Conservation (phyloP, 2,797 vertebrate species). For the Mustela erminea region DNA sequence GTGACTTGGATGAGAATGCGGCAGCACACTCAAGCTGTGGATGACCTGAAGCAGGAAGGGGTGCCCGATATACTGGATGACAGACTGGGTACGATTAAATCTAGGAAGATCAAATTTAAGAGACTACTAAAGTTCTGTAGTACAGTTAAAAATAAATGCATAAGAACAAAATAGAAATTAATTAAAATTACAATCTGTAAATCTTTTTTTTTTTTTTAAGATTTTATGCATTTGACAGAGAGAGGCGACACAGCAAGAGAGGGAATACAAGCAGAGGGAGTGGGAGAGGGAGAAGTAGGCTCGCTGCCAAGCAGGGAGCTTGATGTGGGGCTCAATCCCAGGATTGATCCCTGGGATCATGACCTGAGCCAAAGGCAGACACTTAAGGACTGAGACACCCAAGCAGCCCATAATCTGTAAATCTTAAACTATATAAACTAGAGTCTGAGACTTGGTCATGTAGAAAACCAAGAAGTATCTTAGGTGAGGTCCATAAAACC, state of each 20-base stretch:
- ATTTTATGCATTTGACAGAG: too few relatives aligned
- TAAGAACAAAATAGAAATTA: constrained; percentile 32
- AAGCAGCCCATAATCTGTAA: not conserved
- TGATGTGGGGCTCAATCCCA: too few relatives aligned
- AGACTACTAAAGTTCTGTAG: not conserved
- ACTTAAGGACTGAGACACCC: too few relatives aligned
- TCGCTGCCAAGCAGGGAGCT: too few relatives aligned
- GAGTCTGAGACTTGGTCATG: not conserved
- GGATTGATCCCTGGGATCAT: too few relatives aligned
- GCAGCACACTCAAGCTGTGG: not conserved
- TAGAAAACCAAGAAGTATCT: constrained; percentile 20
- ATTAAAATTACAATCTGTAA: not conserved
- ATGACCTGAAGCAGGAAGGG: constrained; percentile 8
- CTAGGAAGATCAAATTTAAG: constrained; percentile 46
- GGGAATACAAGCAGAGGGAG: too few relatives aligned
- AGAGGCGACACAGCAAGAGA: too few relatives aligned
- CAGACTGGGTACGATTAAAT: constrained; percentile 60
- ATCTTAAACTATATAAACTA: constrained; percentile 21
- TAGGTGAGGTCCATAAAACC: not conserved
- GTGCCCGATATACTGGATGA: constrained; percentile 46
- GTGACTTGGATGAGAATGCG: constrained; percentile 18
- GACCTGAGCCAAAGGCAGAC: too few relatives aligned
- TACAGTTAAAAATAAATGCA: not conserved
- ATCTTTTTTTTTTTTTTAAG: not conserved
- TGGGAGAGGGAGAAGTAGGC: too few relatives aligned